Evolutionary conservation across 2,113 vertebrate species (phyloP).

Genomic region (Cyprinus carpio): DNA sequence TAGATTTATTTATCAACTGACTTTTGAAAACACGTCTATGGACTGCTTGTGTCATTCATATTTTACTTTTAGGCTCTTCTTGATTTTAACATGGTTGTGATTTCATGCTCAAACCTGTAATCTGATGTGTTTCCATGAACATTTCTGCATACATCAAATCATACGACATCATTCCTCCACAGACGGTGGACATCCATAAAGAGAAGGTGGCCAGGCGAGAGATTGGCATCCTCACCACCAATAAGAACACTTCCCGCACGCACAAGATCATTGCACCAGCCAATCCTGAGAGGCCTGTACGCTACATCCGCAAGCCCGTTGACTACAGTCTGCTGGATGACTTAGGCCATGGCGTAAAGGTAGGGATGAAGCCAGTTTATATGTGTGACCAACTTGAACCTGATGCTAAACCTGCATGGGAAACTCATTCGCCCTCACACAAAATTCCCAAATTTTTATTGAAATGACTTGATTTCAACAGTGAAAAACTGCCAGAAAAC

Average conservation of each 20-base stretch:
- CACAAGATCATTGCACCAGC: conserved; percentile 99
- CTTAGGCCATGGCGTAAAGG: conserved; percentile 99
- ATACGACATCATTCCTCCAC: conserved; percentile 41
- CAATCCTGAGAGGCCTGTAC: conserved; percentile 96
- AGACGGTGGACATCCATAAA: conserved; percentile 99
- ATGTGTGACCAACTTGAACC: background rate
- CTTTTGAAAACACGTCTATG: too few relatives aligned
- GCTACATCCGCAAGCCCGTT: conserved; percentile 98
- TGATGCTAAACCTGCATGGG: too few relatives aligned
- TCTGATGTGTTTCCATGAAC: background rate
- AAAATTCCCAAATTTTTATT: too few relatives aligned
- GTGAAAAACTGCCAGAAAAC: too few relatives aligned
- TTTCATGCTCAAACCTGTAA: background rate
- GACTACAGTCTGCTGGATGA: conserved; percentile 98
- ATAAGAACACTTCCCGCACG: conserved; percentile 98
- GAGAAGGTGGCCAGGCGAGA: conserved; percentile 98
- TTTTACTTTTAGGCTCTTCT: background rate
- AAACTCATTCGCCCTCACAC: too few relatives aligned
- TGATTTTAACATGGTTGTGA: background rate
- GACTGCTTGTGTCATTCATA: too few relatives aligned
- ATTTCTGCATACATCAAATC: background rate
- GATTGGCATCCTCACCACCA: conserved; percentile 99
- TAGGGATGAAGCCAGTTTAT: conserved; percentile 64
- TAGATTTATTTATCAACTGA: too few relatives aligned
- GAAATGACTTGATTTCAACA: too few relatives aligned